Percentiles rank a stretch among this genome's conserved stretches.
These are phyloP conservation scores for Oreochromis niloticus DNA, from an alignment of 2,113 vertebrate genomes.

Conservation along the genomic window DNA sequence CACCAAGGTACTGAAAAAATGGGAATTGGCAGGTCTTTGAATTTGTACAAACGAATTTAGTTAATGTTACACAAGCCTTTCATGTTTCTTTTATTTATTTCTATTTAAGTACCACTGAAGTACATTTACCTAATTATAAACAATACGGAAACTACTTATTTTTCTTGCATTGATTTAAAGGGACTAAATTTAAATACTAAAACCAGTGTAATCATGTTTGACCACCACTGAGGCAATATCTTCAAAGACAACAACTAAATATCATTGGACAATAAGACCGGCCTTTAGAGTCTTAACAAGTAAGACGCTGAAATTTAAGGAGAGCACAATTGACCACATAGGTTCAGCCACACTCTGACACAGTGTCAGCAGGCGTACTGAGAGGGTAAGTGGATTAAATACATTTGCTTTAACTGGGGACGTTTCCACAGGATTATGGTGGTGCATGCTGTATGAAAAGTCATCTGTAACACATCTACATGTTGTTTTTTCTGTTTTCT, in stretches of 20 bases:
- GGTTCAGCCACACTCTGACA: background rate
- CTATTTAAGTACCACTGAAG: background rate
- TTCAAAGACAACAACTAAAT: too few relatives aligned
- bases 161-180: background rate
- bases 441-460: background rate
- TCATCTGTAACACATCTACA: background rate
- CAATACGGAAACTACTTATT: background rate
- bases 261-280: too few relatives aligned
- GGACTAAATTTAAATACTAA: background rate
- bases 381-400: background rate
- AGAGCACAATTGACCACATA: background rate
- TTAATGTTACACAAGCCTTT: background rate
- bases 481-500: accelerated
- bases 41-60: background rate
- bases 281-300: background rate
- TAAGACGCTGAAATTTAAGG: background rate
- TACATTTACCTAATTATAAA: background rate
- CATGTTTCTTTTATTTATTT: background rate
- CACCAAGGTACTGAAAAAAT: background rate
- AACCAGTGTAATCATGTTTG: background rate
- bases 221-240: background rate
- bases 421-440: accelerated
- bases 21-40: background rate
- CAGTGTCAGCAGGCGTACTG: accelerated
- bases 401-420: background rate